Evolutionary conservation across 2,797 vertebrate genomes (phyloP), one percentile per base, ranked within the genome.

Genomic region (Helostoma temminkii): DNA sequence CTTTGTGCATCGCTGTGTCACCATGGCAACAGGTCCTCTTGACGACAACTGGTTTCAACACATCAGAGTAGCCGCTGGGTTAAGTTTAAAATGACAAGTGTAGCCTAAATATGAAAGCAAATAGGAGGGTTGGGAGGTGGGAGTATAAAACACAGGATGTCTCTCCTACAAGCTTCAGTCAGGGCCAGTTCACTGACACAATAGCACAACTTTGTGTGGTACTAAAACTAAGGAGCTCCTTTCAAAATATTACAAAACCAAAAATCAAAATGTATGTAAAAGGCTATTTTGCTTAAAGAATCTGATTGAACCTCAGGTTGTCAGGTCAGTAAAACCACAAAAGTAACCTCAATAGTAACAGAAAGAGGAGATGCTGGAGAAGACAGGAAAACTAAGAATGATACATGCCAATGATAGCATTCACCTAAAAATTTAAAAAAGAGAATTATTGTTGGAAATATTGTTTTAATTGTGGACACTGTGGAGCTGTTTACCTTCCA

Each of bases 21-120:
- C 71, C 88, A 84, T 75, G 80, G 88, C 89, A 92, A 92, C 90
- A 86, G 80, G 88, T 89, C 67, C 64, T 74, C 70, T 79, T 68
- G 11, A 70, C 36, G 24, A 58, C 25, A 52, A 78, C 62, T 8
- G 43, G 61, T 64, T 76, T 65, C 53, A 58, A 84, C 76, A 69
- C 52, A 57, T 66, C 64, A 28, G 53, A 70, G 76, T 70, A 48
- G 71, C 79, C 45, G 30, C 5, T 3, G 62, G 69, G 71, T 60
- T 46, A 66, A 65, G 66, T 22, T 52, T 15, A 26, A 74, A 73
- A 81, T 5, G 25, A 78, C n/a, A 18, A 58, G 39, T 16, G n/a
- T 9, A 32, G 58, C 34, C 45, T 26, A 24, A 48, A 77, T 55
- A 57, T 39, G 28, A 53, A 49, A 28, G 62, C 21, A 24, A 30